These are phyloP conservation scores for Punctoribates punctum DNA, from an alignment of 2,888 invertebrate genomes.

Conservation along the genomic window DNA sequence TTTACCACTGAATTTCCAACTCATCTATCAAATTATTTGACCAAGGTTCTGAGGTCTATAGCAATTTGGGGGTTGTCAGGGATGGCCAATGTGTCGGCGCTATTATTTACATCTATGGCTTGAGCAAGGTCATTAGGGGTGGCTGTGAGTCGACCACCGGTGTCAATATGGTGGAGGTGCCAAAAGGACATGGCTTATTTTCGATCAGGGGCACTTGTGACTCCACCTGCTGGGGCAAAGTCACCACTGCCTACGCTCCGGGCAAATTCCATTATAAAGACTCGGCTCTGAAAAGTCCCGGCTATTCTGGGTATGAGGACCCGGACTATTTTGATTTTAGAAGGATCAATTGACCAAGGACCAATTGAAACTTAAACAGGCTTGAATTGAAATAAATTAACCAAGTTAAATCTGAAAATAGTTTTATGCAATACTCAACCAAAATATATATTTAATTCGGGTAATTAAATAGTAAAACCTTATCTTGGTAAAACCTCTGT, in stretches of 20 bases:
- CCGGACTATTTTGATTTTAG: too few species aligned
- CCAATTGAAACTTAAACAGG: too few species aligned
- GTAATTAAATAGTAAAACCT: too few species aligned
- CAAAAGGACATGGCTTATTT: background rate
- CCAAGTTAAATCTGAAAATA: too few species aligned
- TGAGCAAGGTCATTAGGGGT: background rate
- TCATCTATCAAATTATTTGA: background rate
- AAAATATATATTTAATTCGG: too few species aligned
- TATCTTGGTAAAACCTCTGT: too few species aligned
- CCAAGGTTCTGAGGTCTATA: background rate
- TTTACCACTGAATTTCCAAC: background rate
- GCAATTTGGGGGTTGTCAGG: background rate
- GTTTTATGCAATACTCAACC: too few species aligned
- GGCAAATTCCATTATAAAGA: background rate
- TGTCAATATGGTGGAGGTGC: background rate
- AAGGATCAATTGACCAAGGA: too few species aligned
- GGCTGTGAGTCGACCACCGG: background rate
- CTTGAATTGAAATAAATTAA: too few species aligned
- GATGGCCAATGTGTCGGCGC: constrained; percentile 3
- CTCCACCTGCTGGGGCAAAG: background rate
- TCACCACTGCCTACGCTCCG: background rate
- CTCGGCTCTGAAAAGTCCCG: too few species aligned
- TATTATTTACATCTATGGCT: background rate
- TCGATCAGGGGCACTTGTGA: background rate
- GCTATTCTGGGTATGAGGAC: too few species aligned